Evolutionary conservation across 2,797 vertebrate species (phyloP).

Genomic region (Hybognathus amarus): DNA sequence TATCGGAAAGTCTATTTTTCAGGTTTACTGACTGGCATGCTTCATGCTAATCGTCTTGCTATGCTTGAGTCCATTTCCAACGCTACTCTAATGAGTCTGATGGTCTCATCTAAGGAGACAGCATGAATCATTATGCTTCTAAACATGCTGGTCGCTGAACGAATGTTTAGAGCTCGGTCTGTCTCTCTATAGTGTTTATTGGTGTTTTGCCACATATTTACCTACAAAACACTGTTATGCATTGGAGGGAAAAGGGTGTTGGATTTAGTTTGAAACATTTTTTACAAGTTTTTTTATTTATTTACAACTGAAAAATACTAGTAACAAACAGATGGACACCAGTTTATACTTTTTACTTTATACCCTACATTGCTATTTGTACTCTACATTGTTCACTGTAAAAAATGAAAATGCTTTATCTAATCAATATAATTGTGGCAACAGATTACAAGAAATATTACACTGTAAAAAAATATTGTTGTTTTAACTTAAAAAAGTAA

Average conservation of each 20-base stretch:
- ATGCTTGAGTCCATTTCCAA: background rate
- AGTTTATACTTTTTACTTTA: background rate
- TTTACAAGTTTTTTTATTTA: background rate
- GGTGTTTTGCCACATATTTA: background rate
- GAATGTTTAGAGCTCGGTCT: too few species aligned
- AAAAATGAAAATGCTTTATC: too few species aligned
- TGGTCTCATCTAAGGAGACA: slow-evolving; percentile 6
- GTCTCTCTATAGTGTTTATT: background rate
- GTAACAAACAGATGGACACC: background rate
- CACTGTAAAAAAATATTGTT: too few species aligned
- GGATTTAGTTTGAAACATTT: background rate
- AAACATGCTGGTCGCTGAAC: background rate
- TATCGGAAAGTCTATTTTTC: background rate
- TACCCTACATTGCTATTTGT: background rate
- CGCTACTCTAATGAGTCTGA: slow-evolving; percentile 38
- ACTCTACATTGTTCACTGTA: background rate
- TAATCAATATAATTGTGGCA: too few species aligned
- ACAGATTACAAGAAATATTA: too few species aligned
- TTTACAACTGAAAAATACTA: background rate
- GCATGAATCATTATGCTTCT: background rate
- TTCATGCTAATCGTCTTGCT: background rate
- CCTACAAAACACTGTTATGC: background rate
- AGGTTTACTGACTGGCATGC: background rate
- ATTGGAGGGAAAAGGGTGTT: background rate
- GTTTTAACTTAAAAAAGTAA: too few species aligned